These are phyloP conservation scores for Gisinianus flammeolus DNA, from an alignment of 2,888 invertebrate species.

Conservation along the genomic window DNA sequence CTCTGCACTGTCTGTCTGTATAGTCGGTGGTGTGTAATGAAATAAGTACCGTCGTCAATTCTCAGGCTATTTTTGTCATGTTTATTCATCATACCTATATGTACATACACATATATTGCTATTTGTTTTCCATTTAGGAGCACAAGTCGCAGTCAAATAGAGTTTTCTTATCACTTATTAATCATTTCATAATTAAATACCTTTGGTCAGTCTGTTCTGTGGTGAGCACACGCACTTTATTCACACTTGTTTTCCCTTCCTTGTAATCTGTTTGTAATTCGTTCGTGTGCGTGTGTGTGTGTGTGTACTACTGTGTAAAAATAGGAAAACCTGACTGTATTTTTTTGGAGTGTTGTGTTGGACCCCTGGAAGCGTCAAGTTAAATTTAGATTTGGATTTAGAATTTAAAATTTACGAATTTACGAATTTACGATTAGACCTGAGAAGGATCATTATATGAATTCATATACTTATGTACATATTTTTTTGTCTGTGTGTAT, in stretches of 20 bases:
- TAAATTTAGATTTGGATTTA: no score
- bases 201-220: not conserved
- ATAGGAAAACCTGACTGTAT: no score
- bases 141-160: not conserved
- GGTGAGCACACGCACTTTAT: not conserved
- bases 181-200: no score
- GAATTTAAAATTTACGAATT: no score
- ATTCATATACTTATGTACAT: no score
- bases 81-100: slow-evolving; percentile 24
- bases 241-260: not conserved
- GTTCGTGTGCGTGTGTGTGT: not conserved
- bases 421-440: no score
- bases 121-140: slow-evolving; percentile 9
- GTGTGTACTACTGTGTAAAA: not conserved
- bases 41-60: slow-evolving; percentile 25
- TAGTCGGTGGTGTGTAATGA: not conserved
- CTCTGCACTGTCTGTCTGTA: not conserved
- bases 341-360: no score
- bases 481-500: no score
- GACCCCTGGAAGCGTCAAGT: no score
- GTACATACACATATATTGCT: slow-evolving; percentile 7
- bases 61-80: slow-evolving; percentile 15
- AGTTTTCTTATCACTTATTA: not conserved
- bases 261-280: no score
- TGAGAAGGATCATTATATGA: no score